Percentiles rank a stretch among this genome's conserved stretches.
These are phyloP conservation scores for Andricus grossulariae DNA, from an alignment of 1,140 invertebrate genomes.

Conservation along the genomic window DNA sequence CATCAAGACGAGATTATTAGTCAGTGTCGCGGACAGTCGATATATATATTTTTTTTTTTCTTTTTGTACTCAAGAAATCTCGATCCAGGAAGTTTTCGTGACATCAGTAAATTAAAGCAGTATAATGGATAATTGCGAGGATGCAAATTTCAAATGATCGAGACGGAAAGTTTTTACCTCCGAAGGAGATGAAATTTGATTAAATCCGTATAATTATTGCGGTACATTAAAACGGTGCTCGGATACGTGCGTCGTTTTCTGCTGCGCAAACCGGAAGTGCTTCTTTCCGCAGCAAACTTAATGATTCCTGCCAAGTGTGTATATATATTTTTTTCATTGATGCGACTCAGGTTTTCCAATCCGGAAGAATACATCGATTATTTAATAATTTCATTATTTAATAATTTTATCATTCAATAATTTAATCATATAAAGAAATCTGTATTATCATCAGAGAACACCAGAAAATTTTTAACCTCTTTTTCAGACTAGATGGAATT, in stretches of 20 bases:
- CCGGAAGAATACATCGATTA: background rate
- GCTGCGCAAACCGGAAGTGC: background rate
- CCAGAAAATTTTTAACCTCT: too few species aligned
- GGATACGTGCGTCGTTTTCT: slow-evolving; percentile 20
- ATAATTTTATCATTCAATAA: background rate
- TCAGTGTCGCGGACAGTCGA: slow-evolving; percentile 4
- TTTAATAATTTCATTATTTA: background rate
- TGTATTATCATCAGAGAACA: too few species aligned
- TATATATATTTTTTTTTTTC: background rate
- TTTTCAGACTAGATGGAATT: too few species aligned
- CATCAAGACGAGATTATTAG: background rate
- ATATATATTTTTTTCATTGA: background rate
- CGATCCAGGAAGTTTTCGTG: background rate
- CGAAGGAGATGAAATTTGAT: slow-evolving; percentile 27
- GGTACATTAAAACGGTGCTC: slow-evolving; percentile 29
- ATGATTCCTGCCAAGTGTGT: background rate
- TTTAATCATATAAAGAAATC: too few species aligned
- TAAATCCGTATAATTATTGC: slow-evolving; percentile 28
- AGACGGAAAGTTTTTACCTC: slow-evolving; percentile 29
- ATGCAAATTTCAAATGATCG: slow-evolving; percentile 28
- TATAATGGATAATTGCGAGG: background rate
- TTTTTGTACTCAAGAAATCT: background rate
- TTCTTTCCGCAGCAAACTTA: slow-evolving; percentile 2
- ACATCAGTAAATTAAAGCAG: slow-evolving; percentile 6
- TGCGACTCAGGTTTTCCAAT: background rate